These are phyloP conservation scores for Criorhina ranunculi DNA, from an alignment of 2,888 invertebrate genomes.

Conservation along the genomic window DNA sequence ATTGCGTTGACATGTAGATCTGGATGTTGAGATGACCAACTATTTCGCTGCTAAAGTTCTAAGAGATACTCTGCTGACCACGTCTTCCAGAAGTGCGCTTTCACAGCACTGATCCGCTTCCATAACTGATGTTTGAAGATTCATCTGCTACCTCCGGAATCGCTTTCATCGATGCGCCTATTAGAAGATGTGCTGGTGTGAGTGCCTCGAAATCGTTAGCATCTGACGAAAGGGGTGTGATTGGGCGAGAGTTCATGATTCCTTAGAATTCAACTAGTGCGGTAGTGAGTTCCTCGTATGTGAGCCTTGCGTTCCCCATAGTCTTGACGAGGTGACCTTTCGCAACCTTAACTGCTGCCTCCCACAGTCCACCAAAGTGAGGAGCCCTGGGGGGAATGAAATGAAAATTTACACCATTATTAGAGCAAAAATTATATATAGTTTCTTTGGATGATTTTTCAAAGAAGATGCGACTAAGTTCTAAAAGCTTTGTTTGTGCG, in stretches of 20 bases:
- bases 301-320: too few relatives aligned
- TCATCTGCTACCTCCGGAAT: slow-evolving; percentile 6
- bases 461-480: not conserved
- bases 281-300: too few relatives aligned
- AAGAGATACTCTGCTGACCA: slow-evolving; percentile 10
- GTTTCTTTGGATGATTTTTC: not conserved
- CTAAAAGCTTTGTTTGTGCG: not conserved
- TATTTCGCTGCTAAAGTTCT: slow-evolving; percentile 23
- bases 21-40: slow-evolving; percentile 6
- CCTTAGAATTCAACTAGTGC: too few relatives aligned
- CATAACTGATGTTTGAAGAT: slow-evolving; percentile 7
- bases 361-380: too few relatives aligned
- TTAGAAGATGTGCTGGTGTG: not conserved
- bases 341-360: too few relatives aligned
- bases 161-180: not conserved
- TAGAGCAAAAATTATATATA: not conserved
- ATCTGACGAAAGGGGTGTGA: not conserved
- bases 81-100: slow-evolving; percentile 18
- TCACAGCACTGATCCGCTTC: slow-evolving; percentile 19
- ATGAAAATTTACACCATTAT: not conserved
- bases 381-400: too few relatives aligned
- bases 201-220: not conserved
- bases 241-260: too few relatives aligned
- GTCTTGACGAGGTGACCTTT: too few relatives aligned
- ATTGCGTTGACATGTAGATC: slow-evolving; percentile 8